Base-by-base conservation (phyloP, 2,113 vertebrate species). In the Mesoclemmys tuberculata region DNA sequence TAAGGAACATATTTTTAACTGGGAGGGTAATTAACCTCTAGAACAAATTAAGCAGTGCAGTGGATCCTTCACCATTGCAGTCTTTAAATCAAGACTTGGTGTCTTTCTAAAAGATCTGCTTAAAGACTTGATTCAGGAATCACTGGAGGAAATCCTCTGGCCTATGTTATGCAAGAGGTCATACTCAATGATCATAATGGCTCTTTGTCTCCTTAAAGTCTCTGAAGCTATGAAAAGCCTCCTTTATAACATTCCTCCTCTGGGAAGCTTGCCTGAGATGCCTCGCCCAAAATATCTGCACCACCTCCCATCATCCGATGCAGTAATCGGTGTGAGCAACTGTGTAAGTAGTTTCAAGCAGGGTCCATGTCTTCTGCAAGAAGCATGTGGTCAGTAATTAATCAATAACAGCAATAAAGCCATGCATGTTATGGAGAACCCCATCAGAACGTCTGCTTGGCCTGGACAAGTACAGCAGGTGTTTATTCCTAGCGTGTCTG, bases 301-400 rank as follows among this genome's bases (percentile, higher is more conserved):
- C 55, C 85, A 4, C 6, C 49, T 87, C 48, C 75, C 49, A n/a
- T 75, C 55, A 10, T 27, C 21, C 93, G 0, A 24, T 0, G 21
- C 93, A 93, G 91, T 71, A 38, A 35, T 38, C 93, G 90, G 88
- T 88, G 92, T 94, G 75, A 92, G 91, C 14, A 90, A 95, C 93
- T 1, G 2, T 0, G 10, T 71, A 21, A 91, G 85, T 8, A 38
- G 1, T 55, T 75, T 26, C 35, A 48, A 92, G 90, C 51, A 22
- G 61, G 86, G 1, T 86, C 92, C 9, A 0, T 44, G 74, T 79
- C 85, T 41, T 26, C 56, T 0, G 6, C 56, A 1, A 0, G 8
- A 44, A 74, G 55, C 77, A 49, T 1, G 5, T 38, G 80, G 61
- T 80, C 4, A 0, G 35, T 8, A 52, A 49, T 82, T 38, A 4